Percentiles rank a stretch among this genome's conserved stretches.
phyloP scores from a whole-genome alignment of 2,113 vertebrate species.

The Hucho hucho region DNA sequence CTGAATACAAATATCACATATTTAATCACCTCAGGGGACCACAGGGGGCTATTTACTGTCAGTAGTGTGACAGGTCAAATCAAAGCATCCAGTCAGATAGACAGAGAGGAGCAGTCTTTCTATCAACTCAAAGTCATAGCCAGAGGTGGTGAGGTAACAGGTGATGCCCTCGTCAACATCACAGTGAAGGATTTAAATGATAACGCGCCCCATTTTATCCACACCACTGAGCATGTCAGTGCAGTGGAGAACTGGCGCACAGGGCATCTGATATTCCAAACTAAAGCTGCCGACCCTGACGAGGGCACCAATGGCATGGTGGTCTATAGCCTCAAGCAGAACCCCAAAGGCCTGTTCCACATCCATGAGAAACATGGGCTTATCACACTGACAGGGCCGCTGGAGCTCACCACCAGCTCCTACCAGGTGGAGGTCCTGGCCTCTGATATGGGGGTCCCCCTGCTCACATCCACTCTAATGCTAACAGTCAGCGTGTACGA shows the following conservation, averaged over 20 bases:
- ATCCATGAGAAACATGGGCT: conserved; percentile 84
- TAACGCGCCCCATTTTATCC: conserved; percentile 89
- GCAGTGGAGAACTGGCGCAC: conserved; percentile 95
- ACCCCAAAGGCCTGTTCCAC: conserved; percentile 86
- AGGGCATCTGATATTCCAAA: conserved; percentile 92
- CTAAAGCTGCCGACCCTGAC: conserved; percentile 88
- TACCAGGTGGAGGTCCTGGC: conserved; percentile 91
- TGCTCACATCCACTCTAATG: conserved; percentile 82
- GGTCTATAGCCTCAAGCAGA: conserved; percentile 88
- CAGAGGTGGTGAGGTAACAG: conserved; percentile 87
- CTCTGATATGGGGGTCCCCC: conserved; percentile 88
- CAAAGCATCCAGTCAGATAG: conserved; percentile 82
- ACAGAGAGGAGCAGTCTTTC: conserved; percentile 91
- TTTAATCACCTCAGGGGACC: conserved; percentile 91
- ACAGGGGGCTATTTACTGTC: conserved; percentile 85
- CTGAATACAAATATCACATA: conserved; percentile 94
- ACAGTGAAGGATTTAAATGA: conserved; percentile 96
- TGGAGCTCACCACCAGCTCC: conserved; percentile 86
- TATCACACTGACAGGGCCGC: conserved; percentile 81
- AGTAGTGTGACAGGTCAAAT: conserved; percentile 82
- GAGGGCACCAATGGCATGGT: conserved; percentile 89
- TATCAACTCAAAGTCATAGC: conserved; percentile 93
- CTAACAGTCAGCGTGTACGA: conserved; percentile 92
- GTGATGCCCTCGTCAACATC: conserved; percentile 88
- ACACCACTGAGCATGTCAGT: conserved; percentile 86